Evolutionary conservation across 2,797 vertebrate species (phyloP).

Genomic region (Scyliorhinus canicula): DNA sequence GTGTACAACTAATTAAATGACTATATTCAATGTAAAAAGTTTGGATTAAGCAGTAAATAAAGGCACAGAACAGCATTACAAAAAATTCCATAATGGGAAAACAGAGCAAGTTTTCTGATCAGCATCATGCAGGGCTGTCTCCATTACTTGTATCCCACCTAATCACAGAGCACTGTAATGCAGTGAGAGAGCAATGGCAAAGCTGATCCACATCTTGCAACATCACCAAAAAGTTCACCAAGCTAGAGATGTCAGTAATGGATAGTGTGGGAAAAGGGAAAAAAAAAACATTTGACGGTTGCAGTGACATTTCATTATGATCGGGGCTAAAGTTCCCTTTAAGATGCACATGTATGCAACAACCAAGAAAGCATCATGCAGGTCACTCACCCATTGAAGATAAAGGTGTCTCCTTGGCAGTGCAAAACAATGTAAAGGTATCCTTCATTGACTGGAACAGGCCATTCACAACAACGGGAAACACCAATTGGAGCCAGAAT

Average conservation of each 20-base stretch:
- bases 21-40: no score
- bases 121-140: not conserved
- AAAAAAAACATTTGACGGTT: not conserved
- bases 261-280: not conserved
- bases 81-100: not conserved
- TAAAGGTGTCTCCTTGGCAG: no score
- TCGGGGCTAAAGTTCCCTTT: no score
- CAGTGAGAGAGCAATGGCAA: not conserved
- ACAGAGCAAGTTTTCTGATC: not conserved
- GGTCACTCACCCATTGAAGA: no score
- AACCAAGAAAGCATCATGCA: no score
- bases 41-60: not conserved
- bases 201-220: not conserved
- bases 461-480: no score
- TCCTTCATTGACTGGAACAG: no score
- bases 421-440: no score
- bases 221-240: not conserved
- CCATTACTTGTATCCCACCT: not conserved
- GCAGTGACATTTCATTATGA: no score
- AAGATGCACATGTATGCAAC: no score
- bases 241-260: not conserved
- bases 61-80: not conserved
- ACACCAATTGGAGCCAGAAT: no score
- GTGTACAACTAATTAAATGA: no score
- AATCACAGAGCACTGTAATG: not conserved